Evolutionary conservation across 2,797 vertebrate genomes (phyloP), one percentile per base, ranked within the genome.

Genomic region (Sebastolobus alascanus): DNA sequence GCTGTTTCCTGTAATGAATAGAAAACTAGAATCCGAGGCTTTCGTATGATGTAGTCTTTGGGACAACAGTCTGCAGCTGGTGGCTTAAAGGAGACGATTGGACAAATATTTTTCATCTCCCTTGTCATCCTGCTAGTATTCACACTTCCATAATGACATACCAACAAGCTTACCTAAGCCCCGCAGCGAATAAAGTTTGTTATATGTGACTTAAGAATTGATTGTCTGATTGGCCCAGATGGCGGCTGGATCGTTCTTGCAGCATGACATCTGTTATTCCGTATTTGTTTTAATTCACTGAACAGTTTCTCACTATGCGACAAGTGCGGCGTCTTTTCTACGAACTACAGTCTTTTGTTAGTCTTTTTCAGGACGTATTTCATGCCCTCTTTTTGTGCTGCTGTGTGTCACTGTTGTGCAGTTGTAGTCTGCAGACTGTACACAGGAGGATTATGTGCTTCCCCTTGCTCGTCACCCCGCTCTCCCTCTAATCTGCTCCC

Each of bases 371-470:
- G 69, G 38, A 68, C 27, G 43, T 59, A 52, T 87, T 86, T 16
- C 76, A 55, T 67, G 59, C 33, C 73, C 72, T 84, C 56, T 85
- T 84, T 89, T 84, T 80, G 82, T 84, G 76, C 61, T 75, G 59
- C 68, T 79, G 61, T 75, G 78, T 89, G 87, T 91, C 84, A 84
- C 77, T 72, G 85, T 79, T 85, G 83, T 84, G 81, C 80, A 82
- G 85, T 79, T 91, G 85, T 65, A 75, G 86, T 87, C 76, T 90
- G 81, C 87, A 73, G 68, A 76, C 83, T 88, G 80, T 85, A 90
- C 90, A 90, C 84, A 75, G 87, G 89, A 90, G 90, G 88, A 92
- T 92, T 91, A 93, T 87, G 77, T 80, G 82, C 77, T 87, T 90
- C 88, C 85, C 76, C 77, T 83, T 83, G 82, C 87, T 86, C 67